Evolutionary conservation across 2,888 invertebrate species (phyloP), one percentile per base, ranked within the genome.

Genomic region (Biston betularia): DNA sequence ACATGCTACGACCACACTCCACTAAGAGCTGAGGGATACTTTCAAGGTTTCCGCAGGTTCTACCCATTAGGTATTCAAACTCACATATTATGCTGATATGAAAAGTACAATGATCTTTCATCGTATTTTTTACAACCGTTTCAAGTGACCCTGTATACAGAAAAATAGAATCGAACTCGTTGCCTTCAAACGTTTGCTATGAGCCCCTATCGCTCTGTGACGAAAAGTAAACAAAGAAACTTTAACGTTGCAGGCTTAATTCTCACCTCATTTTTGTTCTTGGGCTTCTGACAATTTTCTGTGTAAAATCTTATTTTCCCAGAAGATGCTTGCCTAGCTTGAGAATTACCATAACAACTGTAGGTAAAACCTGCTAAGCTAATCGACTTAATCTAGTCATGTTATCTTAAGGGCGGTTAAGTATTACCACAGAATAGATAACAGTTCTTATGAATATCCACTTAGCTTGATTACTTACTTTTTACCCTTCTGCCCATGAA

Each of bases 271-370:
- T n/a, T 53, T 40, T 24, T 15, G 10, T 40, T 15, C 15, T 40
- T 14, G 14, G 40, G 11, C 40, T 53, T 53, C 40, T 53, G 15
- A 34, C 10, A 40, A 40, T 53, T 53, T 53, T 24, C 15, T 53
- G 38, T 12, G 38, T 7, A 15, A 40, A 53, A 53, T 40, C 53
- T 40, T 40, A 53, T 53, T 53, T 35, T 10, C 40, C 40, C 24
- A 15, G 11, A 53, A 40, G 10, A 15, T 53, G 53, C n/a, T 24
- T 11, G 38, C 53, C 14, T 15, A 38, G 8, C 52, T 52, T 38
- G 10, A 38, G 15, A 38, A 52, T 52, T 52, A 52, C 35, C 52
- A 52, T 52, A 52, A 52, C 35, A 52, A 1, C 38, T 14, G 35
- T 14, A 38, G n/a, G 38, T 9, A 38, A 38, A 11, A 35, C 15